Evolutionary conservation across 1,140 invertebrate species (phyloP), one percentile per base, ranked within the genome.

Genomic region (Leptoteleia sp.): DNA sequence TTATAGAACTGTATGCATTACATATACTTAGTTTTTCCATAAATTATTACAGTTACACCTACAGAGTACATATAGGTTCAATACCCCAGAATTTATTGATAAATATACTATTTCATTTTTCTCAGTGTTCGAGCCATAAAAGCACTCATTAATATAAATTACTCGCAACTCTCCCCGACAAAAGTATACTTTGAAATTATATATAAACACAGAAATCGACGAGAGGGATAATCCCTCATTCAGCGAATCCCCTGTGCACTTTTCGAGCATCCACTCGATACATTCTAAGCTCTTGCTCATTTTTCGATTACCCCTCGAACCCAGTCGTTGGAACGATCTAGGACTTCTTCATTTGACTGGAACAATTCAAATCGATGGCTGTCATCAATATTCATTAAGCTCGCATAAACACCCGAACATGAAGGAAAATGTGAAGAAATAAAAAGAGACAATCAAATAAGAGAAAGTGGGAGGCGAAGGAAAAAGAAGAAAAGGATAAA

Each of bases 371-470:
- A 31, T 50, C 42, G 37, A 57, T 43, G 45, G 37, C 52, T 67
- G 43, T 59, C 54, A 61, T 59, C 40, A 61, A 52, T 67, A 67
- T 43, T 61, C 37, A 67, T 75, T 67, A 61, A 75, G 59, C 43
- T 52, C 42, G 42, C 42, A 65, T 52, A 61, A 57, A 47, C 70
- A 73, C 50, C 57, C 15, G 42, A 64, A 67, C 61, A 42, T 54
- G 45, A 75, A 65, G 29, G 35, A 67, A 61, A 67, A 43, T 22
- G 72, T 31, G 55, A 55, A 38, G 68, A 68, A 73, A 68, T 71
- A 61, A 78, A 47, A 54, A 50, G 40, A 48, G 57, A 64, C 65
- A 70, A 70, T 33, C n/a, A n/a, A n/a, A n/a, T n/a, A n/a, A n/a
- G n/a, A n/a, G n/a, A n/a, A n/a, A n/a, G n/a, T n/a, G n/a, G n/a